Base-by-base conservation (phyloP, 2,888 invertebrate genomes). In the Noctuana brunneofusca region DNA sequence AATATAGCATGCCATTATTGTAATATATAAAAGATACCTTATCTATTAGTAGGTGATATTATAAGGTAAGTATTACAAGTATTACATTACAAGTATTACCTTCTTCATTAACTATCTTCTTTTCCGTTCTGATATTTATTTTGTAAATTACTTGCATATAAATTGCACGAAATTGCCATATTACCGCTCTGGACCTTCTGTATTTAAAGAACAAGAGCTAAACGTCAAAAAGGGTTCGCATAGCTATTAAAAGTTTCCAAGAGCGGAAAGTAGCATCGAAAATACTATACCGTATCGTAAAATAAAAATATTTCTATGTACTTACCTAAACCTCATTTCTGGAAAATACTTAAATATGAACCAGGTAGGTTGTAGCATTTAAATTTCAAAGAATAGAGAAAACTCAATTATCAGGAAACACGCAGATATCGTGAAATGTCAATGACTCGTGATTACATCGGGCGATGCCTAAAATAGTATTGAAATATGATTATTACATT, bases 371-470 rank as follows among this genome's bases (percentile, higher is more conserved):
- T n/a, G 11, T 43, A 11, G 3, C 9, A 41, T 27, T 59, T 32
- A 38, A 27, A 30, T 59, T 27, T 41, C 32, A 20, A 41, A 41
- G 12, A 43, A 12, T 14, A 32, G n/a, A 14, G 65, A 67, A 65
- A 62, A 64, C 16, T 54, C 57, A 66, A 68, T 66, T 65, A 69
- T 58, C 56, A 63, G 20, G 32, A 46, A 57, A 22, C 57, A 64
- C 60, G 65, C 20, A 38, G 60, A 66, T 73, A 56, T 73, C 77
- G 79, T 78, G 77, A 79, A 75, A 77, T 75, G 78, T 63, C 80
- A 73, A 53, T 38, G 22, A 59, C 49, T 69, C 67, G 35, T 12
- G 16, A 46, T 46, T 41, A 38, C 50, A 22, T 48, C 18, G 58
- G 62, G 54, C 64, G 48, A 63, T 65, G 60, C 24, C n/a, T 56